phyloP scores from a whole-genome alignment of 2,113 vertebrate species.

The Tichodroma muraria region DNA sequence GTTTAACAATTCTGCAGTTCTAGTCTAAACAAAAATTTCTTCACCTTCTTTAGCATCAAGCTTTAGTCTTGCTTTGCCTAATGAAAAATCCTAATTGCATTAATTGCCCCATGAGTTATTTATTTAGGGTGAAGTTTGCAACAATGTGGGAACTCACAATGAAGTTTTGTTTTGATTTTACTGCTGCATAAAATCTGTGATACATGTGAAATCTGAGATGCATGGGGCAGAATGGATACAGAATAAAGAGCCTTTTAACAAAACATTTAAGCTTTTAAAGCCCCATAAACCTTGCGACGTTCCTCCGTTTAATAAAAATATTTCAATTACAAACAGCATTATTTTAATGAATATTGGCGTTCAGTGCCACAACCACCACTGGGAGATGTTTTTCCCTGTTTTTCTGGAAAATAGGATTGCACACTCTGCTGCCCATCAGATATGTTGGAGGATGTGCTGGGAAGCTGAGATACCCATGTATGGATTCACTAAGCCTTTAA shows the following conservation, averaged over 20 bases:
- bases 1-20: neutral
- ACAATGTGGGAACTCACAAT: neutral
- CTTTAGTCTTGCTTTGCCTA: neutral
- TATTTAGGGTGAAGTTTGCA: neutral
- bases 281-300: neutral
- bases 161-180: neutral
- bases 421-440: neutral
- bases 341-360: neutral
- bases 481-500: neutral
- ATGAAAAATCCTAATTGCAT: neutral
- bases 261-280: neutral
- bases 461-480: fast-evolving
- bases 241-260: neutral
- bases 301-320: neutral
- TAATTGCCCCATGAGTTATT: neutral
- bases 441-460: neutral
- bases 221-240: neutral
- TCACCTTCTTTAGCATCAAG: neutral
- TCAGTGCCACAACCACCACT: neutral
- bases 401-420: neutral
- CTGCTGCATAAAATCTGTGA: too few relatives aligned
- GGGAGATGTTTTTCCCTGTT: neutral
- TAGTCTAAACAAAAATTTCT: neutral
- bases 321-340: neutral
- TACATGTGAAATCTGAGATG: neutral